Percentiles rank a stretch among this genome's conserved stretches.
phyloP scores from a whole-genome alignment of 2,797 vertebrate species.

The Cryptoblepharus egeriae region DNA sequence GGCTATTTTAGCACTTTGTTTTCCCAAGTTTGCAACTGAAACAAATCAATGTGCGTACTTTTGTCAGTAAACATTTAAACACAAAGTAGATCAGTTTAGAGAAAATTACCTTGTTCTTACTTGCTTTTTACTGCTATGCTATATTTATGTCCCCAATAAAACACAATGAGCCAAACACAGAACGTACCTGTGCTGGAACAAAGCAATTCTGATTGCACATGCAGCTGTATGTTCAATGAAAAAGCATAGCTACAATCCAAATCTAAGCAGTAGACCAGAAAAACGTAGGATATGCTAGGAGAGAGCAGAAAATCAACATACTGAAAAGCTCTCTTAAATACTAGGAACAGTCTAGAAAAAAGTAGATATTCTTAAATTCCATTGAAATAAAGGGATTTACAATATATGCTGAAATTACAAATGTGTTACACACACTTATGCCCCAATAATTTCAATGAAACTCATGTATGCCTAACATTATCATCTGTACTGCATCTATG shows the following conservation, averaged over 20 bases:
- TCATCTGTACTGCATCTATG: background rate
- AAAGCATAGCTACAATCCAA: background rate
- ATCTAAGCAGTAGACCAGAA: background rate
- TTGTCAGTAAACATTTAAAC: constrained; percentile 48
- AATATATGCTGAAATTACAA: background rate
- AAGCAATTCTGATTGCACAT: background rate
- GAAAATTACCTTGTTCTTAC: constrained; percentile 23
- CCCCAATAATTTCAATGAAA: background rate
- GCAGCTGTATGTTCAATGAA: background rate
- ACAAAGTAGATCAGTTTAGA: constrained; percentile 25
- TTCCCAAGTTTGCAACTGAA: constrained; percentile 52
- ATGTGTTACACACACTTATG: background rate
- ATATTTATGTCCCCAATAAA: constrained; percentile 39
- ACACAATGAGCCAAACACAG: constrained; percentile 14
- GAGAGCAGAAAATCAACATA: background rate
- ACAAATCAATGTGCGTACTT: constrained; percentile 46
- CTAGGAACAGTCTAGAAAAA: background rate
- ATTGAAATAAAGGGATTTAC: background rate
- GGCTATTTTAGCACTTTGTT: constrained; percentile 46
- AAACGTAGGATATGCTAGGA: background rate
- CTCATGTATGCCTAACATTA: background rate
- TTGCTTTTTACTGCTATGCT: constrained; percentile 5
- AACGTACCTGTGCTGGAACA: background rate
- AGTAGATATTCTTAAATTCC: background rate
- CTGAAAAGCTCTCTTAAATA: background rate